phyloP scores from a whole-genome alignment of 2,113 vertebrate species.

The Gasterosteus aculeatus region DNA sequence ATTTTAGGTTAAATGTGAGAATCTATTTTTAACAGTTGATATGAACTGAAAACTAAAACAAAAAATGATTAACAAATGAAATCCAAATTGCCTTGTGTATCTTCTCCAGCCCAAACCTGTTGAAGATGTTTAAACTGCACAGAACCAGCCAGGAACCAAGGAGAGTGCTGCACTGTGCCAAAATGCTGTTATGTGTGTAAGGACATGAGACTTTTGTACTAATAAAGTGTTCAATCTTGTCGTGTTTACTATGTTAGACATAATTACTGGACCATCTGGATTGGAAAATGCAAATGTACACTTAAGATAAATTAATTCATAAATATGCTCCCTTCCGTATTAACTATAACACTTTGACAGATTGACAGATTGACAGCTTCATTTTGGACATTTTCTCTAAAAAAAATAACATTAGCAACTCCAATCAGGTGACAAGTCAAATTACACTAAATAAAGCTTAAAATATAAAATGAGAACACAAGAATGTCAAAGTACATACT shows the following conservation, averaged over 20 bases:
- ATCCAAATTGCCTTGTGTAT: not conserved
- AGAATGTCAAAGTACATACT: not conserved
- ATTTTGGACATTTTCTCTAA: not conserved
- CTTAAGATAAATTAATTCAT: not conserved
- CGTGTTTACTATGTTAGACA: not conserved
- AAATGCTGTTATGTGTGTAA: constrained; percentile 44
- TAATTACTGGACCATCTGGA: not conserved
- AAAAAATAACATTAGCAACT: not conserved
- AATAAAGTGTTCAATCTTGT: constrained; percentile 50
- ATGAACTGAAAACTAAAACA: not conserved
- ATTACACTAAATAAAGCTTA: not conserved
- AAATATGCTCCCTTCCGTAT: not conserved
- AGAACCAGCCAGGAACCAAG: not conserved
- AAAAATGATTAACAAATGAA: not conserved
- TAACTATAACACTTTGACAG: not conserved
- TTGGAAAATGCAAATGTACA: not conserved
- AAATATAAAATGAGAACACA: not conserved
- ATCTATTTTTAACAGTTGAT: not conserved
- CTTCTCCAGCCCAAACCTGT: constrained; percentile 33
- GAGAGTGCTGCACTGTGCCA: not conserved
- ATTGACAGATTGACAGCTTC: not conserved
- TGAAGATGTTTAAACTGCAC: constrained; percentile 37
- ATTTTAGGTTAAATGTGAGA: not conserved
- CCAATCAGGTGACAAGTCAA: not conserved
- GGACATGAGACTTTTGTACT: constrained; percentile 52